These are phyloP conservation scores for Bergia puertoricense DNA, from an alignment of 92 coral and sea anemone species.

Conservation along the genomic window DNA sequence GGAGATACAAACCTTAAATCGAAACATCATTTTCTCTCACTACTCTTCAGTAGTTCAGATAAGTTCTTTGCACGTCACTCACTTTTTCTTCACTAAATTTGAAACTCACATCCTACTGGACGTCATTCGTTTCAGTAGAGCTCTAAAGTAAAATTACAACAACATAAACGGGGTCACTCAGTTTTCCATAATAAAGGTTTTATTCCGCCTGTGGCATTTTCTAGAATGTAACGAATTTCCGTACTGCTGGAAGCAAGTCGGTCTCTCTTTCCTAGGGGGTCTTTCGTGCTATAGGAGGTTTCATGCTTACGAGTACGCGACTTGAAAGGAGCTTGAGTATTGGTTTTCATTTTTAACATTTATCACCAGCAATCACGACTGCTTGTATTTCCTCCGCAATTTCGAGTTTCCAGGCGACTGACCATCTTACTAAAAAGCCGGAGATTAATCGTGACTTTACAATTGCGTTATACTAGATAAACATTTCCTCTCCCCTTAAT, in stretches of 20 bases:
- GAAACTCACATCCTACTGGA: not conserved
- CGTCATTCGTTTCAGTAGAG: not conserved
- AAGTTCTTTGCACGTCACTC: not conserved
- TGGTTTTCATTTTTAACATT: not conserved
- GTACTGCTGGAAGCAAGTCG: not conserved
- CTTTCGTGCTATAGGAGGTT: constrained; percentile 3
- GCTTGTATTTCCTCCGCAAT: not conserved
- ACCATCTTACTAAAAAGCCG: not conserved
- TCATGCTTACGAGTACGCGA: not conserved
- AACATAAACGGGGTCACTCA: not conserved
- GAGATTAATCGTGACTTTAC: not conserved
- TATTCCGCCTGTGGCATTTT: constrained; percentile 8
- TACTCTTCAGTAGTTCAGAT: not conserved
- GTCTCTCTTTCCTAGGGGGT: constrained; percentile 17
- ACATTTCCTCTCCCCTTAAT: not conserved
- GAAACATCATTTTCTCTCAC: not conserved
- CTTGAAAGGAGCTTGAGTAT: not conserved
- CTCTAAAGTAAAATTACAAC: not conserved
- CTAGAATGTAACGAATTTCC: not conserved
- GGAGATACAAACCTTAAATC: no score
- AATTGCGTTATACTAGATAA: not conserved
- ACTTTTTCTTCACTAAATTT: not conserved
- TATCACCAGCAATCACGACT: not conserved
- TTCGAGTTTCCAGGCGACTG: not conserved
- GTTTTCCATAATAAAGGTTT: not conserved